These are phyloP conservation scores for Eupithecia abbreviata DNA, from an alignment of 2,888 invertebrate species.

Conservation along the genomic window DNA sequence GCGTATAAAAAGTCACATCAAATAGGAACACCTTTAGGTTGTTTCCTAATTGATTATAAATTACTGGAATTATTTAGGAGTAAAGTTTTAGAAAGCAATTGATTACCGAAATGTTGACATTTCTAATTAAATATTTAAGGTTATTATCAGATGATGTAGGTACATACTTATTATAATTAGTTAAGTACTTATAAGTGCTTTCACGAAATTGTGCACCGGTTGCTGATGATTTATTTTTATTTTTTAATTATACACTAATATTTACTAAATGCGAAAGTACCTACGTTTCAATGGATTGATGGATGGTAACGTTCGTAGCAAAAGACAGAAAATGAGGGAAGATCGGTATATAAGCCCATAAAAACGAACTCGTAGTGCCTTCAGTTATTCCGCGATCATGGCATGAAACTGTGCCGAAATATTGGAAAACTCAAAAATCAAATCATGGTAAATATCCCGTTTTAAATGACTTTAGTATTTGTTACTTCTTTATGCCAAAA, in stretches of 20 bases:
- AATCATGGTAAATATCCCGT: no score
- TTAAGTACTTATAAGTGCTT: not conserved
- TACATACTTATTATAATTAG: not conserved
- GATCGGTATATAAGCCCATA: no score
- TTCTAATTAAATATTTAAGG: constrained; percentile 15
- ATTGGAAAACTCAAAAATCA: no score
- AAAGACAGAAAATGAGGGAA: no score
- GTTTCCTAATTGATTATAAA: constrained; percentile 67
- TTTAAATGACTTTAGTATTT: no score
- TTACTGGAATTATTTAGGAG: constrained; percentile 45
- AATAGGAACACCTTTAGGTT: constrained; percentile 53
- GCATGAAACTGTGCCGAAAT: no score
- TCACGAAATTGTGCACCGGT: not conserved
- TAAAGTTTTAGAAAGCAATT: constrained; percentile 26
- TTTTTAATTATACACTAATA: not conserved
- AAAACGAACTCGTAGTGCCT: no score
- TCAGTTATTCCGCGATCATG: no score
- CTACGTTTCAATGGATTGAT: no score
- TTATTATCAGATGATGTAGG: not conserved
- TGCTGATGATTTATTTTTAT: not conserved
- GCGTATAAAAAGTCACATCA: constrained; percentile 52
- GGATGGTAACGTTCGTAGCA: no score
- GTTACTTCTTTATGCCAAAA: no score
- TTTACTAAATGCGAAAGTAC: no score
- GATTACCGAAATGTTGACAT: constrained; percentile 17